Percentiles rank a stretch among this genome's conserved stretches.
Evolutionary conservation across 2,113 vertebrate genomes (phyloP).

Genomic region (Cryptoleucopteryx plumbea): DNA sequence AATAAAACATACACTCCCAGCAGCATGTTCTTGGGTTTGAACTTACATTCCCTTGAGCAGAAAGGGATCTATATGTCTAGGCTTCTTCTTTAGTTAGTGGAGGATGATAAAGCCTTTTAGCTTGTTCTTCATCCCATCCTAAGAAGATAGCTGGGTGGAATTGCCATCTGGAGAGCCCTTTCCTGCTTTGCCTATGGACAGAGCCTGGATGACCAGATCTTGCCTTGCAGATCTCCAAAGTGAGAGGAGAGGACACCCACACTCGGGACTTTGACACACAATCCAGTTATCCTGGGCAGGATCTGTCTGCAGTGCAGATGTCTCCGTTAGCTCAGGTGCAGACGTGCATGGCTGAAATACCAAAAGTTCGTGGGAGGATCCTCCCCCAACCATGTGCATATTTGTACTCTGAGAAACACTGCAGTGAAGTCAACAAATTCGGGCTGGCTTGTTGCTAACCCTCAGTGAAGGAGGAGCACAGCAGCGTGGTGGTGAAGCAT

Average conservation of each 20-base stretch:
- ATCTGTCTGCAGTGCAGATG: not conserved
- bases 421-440: not conserved
- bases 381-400: not conserved
- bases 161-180: not conserved
- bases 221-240: not conserved
- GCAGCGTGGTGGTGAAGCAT: not conserved
- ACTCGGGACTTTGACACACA: not conserved
- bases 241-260: not conserved
- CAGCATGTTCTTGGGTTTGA: not conserved
- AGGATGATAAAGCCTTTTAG: not conserved
- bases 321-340: not conserved
- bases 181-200: not conserved
- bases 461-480: not conserved
- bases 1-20: fast-evolving
- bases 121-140: not conserved
- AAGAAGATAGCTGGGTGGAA: not conserved
- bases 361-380: not conserved
- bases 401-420: not conserved
- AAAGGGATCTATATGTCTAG: not conserved
- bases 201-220: not conserved
- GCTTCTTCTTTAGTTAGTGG: not conserved
- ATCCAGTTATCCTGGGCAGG: not conserved
- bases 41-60: not conserved
- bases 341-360: not conserved
- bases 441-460: not conserved